A percentile compares a stretch with the other conserved stretches of the same genome.
Conservation (phyloP, 2,888 invertebrate species). For the Meandrusa payeni region DNA sequence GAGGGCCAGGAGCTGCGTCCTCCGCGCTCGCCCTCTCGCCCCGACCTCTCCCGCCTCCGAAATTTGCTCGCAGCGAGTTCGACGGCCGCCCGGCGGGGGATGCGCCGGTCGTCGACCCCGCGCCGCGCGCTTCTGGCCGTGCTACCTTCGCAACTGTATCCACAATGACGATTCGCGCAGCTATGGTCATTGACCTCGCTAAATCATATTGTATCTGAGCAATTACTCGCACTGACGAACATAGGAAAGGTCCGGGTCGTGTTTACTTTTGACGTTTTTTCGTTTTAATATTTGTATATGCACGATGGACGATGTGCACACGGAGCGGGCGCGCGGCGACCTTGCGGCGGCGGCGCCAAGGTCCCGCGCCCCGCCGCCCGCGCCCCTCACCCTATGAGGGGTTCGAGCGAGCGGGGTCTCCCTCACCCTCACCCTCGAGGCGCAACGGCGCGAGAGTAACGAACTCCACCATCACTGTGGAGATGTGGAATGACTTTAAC, state of each 20-base stretch:
- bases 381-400: conserved; percentile 23
- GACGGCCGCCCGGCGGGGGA: conserved; percentile 89
- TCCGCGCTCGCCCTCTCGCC: background rate
- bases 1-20: conserved; percentile 2
- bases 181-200: conserved; percentile 5
- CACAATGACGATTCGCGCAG: background rate
- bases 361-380: conserved; percentile 37
- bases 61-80: conserved; percentile 88
- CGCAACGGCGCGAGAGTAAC: conserved; percentile 12
- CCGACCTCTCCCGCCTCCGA: conserved; percentile 1
- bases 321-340: conserved; percentile 38
- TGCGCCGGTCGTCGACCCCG: conserved; percentile 91
- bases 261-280: too few species aligned
- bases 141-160: background rate
- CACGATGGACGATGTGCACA: background rate
- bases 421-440: conserved; percentile 24
- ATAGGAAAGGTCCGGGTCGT: too few species aligned
- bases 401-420: background rate
- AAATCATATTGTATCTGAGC: background rate
- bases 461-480: conserved; percentile 7
- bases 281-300: too few species aligned
- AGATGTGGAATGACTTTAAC: background rate
- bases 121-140: conserved; percentile 44
- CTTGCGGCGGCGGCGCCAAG: conserved; percentile 56
- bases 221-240: too few species aligned